Evolutionary conservation across 2,113 vertebrate species (phyloP).

Genomic region (Gymnocephalus cernua): DNA sequence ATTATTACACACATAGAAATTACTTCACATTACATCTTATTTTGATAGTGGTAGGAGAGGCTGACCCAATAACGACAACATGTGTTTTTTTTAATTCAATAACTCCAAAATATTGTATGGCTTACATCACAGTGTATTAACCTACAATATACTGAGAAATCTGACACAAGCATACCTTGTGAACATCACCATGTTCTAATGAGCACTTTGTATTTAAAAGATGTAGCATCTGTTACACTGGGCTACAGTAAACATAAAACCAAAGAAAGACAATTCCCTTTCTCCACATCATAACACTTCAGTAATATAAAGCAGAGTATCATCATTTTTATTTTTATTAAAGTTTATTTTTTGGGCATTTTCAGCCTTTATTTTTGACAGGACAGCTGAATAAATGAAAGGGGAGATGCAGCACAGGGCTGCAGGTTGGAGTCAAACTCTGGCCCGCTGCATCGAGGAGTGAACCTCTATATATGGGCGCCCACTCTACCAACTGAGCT

Average conservation of each 20-base stretch:
- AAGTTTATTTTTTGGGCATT: too few relatives aligned
- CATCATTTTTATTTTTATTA: slow-evolving; percentile 25
- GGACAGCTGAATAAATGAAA: too few relatives aligned
- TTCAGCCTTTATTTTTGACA: too few relatives aligned
- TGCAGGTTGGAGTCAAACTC: too few relatives aligned
- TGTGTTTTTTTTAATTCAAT: neutral
- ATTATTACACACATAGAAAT: neutral
- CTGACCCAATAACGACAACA: neutral
- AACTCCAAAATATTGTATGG: neutral
- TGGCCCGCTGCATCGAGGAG: too few relatives aligned
- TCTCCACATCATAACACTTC: slow-evolving; percentile 62
- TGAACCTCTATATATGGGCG: too few relatives aligned
- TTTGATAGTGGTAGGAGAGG: neutral
- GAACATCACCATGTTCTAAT: neutral
- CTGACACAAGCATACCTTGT: neutral
- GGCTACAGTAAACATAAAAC: slow-evolving; percentile 21
- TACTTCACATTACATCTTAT: neutral
- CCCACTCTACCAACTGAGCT: too few relatives aligned
- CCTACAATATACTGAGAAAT: neutral
- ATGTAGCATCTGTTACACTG: neutral
- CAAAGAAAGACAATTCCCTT: slow-evolving; percentile 75
- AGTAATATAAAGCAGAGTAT: slow-evolving; percentile 70
- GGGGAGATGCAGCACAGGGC: too few relatives aligned
- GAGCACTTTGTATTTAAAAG: slow-evolving; percentile 8
- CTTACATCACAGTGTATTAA: neutral